Conservation (phyloP, 2,797 vertebrate species). For the Pelodytes ibericus region DNA sequence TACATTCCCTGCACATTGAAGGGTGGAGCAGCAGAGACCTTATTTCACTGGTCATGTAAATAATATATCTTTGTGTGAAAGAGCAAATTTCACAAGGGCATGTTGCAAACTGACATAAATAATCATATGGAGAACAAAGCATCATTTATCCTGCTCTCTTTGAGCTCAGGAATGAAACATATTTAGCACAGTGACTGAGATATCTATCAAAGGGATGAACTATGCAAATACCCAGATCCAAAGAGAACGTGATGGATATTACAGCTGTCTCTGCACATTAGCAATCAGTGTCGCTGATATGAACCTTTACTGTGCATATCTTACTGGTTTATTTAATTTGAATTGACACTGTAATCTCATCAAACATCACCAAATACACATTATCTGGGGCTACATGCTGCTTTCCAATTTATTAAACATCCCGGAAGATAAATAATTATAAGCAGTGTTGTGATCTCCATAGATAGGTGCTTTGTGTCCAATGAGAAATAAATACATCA, state of each 20-base stretch:
- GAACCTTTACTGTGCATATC: background rate
- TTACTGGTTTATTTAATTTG: conserved; percentile 30
- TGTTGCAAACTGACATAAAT: conserved; percentile 7
- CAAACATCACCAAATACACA: conserved; percentile 9
- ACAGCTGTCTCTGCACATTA: conserved; percentile 44
- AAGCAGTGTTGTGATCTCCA: too few species aligned
- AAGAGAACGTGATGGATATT: conserved; percentile 18
- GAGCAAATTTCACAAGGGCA: conserved; percentile 23
- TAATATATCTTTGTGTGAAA: background rate
- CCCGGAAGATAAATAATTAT: too few species aligned
- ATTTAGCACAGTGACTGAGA: conserved; percentile 36
- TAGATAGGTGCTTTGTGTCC: too few species aligned
- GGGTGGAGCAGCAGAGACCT: too few species aligned
- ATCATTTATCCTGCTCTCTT: conserved; percentile 50
- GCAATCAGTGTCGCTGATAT: conserved; percentile 1
- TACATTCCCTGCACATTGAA: too few species aligned
- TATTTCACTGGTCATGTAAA: background rate
- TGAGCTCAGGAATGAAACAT: conserved; percentile 27
- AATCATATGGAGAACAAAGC: conserved; percentile 37
- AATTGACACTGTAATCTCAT: conserved; percentile 59
- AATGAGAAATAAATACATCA: too few species aligned
- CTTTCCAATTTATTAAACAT: conserved; percentile 32
- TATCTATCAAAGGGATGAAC: conserved; percentile 46
- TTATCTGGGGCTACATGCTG: conserved; percentile 44
- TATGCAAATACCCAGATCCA: conserved; percentile 35